These are phyloP conservation scores for Andricus grossulariae DNA, from an alignment of 1,140 invertebrate species.

Conservation along the genomic window DNA sequence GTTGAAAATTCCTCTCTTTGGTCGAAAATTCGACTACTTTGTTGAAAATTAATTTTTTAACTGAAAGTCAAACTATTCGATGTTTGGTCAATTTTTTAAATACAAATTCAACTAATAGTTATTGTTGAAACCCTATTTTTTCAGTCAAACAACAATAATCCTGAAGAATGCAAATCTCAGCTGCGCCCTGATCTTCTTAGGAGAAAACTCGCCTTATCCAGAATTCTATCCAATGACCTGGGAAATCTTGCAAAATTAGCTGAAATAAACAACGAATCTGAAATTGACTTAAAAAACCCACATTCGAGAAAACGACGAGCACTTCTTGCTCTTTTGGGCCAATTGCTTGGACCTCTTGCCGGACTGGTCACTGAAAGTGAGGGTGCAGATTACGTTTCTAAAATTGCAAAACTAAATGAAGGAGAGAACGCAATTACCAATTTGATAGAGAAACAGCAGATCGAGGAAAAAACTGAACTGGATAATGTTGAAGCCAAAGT, in stretches of 20 bases:
- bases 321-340: not conserved
- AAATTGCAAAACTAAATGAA: not conserved
- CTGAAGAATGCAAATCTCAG: too few species aligned
- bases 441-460: not conserved
- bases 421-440: not conserved
- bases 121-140: too few species aligned
- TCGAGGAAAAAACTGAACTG: not conserved
- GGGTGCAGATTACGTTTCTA: not conserved
- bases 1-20: too few species aligned
- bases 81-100: too few species aligned
- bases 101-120: too few species aligned
- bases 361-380: not conserved
- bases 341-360: not conserved
- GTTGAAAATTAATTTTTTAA: too few species aligned
- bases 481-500: not conserved
- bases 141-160: too few species aligned
- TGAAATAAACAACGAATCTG: not conserved
- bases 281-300: not conserved
- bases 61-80: too few species aligned
- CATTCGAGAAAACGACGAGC: not conserved
- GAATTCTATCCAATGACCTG: too few species aligned
- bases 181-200: too few species aligned
- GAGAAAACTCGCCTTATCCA: too few species aligned
- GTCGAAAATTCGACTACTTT: too few species aligned
- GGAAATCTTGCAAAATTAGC: not conserved